Conservation (phyloP, 1,140 invertebrate genomes). For the Octopus sinensis region DNA sequence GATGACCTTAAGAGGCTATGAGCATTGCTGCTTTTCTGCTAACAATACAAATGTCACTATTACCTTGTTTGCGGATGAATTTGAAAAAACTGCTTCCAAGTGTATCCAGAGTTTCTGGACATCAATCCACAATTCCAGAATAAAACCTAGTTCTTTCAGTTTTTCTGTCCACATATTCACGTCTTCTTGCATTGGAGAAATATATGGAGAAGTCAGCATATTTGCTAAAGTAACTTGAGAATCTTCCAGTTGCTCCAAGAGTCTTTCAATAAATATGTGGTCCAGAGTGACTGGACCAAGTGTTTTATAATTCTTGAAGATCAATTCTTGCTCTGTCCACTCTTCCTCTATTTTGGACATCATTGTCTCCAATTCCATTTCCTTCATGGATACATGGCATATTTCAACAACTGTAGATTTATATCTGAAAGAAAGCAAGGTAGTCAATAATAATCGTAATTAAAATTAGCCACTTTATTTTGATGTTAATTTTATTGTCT, state of each 20-base stretch:
- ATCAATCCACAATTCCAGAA: conserved; percentile 57
- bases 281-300: conserved; percentile 55
- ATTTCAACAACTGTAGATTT: conserved; percentile 55
- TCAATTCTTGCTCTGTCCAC: conserved; percentile 59
- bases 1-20: too few relatives aligned
- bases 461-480: too few relatives aligned
- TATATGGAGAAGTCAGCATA: conserved; percentile 53
- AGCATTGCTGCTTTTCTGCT: too few relatives aligned
- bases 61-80: conserved; percentile 44
- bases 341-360: conserved; percentile 57
- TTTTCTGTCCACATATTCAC: conserved; percentile 57
- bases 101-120: conserved; percentile 58
- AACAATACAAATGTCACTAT: too few relatives aligned
- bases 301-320: conserved; percentile 56
- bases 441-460: too few relatives aligned
- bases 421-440: conserved; percentile 37
- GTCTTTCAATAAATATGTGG: conserved; percentile 51
- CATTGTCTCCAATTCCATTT: conserved; percentile 56
- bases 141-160: conserved; percentile 55
- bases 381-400: conserved; percentile 52
- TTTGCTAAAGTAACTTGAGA: conserved; percentile 54
- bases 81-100: conserved; percentile 55
- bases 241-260: conserved; percentile 58
- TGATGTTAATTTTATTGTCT: too few relatives aligned
- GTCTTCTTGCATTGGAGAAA: conserved; percentile 55